Percentiles rank a stretch among this genome's conserved stretches.
These are phyloP conservation scores for Clarias laeviceps DNA, from an alignment of 2,797 vertebrate genomes.

Conservation along the genomic window DNA sequence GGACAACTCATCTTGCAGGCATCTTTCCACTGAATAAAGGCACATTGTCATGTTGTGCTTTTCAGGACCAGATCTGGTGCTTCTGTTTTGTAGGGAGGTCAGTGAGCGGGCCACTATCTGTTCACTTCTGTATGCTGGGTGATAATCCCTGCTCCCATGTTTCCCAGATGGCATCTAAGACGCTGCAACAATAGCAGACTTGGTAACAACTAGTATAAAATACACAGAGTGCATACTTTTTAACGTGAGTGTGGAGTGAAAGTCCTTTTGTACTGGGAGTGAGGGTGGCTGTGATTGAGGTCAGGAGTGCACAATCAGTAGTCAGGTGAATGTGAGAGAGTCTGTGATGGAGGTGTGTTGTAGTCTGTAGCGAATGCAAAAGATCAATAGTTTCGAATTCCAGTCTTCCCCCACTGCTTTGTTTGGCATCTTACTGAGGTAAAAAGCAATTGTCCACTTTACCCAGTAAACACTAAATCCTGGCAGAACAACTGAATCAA, in stretches of 20 bases:
- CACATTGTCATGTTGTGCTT: not conserved
- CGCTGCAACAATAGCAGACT: not conserved
- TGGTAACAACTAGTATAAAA: no score
- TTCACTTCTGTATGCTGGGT: not conserved
- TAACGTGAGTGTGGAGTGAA: no score
- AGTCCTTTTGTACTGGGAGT: no score
- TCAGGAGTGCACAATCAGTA: no score
- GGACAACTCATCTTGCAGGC: not conserved
- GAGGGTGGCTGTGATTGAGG: no score
- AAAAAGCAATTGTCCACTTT: not conserved
- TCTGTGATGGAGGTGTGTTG: no score
- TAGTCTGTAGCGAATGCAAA: no score
- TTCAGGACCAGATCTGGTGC: not conserved
- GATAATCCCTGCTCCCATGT: not conserved
- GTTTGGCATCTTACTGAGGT: not conserved
- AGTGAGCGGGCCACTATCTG: not conserved
- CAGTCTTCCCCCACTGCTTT: not conserved
- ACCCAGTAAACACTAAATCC: no score
- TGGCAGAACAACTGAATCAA: no score
- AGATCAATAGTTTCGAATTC: not conserved
- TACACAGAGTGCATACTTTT: no score
- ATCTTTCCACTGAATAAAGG: not conserved
- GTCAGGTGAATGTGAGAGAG: no score
- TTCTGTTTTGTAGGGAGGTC: not conserved
- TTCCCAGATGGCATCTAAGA: not conserved